Evolutionary conservation across 2,797 vertebrate species (phyloP), one percentile per base, ranked within the genome.

Genomic region (Benthosema pterotum): DNA sequence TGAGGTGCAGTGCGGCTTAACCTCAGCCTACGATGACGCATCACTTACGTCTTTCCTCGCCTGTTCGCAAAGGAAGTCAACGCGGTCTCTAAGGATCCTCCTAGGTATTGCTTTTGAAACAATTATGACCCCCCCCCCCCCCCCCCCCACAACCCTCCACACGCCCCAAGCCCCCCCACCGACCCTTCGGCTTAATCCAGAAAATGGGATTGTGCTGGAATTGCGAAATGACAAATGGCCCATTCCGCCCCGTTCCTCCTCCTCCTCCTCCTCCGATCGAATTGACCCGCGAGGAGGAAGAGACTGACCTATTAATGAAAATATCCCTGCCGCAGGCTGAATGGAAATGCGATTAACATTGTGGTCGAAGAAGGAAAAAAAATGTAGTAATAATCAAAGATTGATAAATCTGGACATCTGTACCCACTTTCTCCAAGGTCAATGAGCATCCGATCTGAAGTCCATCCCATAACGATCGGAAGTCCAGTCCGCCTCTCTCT

Each of bases 301-400:
- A 75, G 53, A 65, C 15, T 65, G 65, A 69, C 32, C 64, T 25
- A 3, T 69, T 68, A 65, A 77, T 80, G 60, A 74, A 61, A 83
- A 74, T 75, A 79, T 65, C 60, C 58, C 62, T 78, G 67, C n/a
- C n/a, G n/a, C n/a, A n/a, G 72, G 64, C 25, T 58, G 55, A 81
- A 80, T 58, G 77, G 66, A 79, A 82, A 78, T 68, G 69, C 64
- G 75, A 85, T 87, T 86, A 85, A 81, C 55, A 77, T 71, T 16
- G 22, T 9, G 32, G 7, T 6, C 7, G 74, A 83, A 83, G 67
- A 79, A 58, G 60, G 42, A 46, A 64, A 76, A 63, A 63, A 63
- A 4, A 12, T 28, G 71, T 60, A 65, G 77, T 56, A 75, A 78
- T 77, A 82, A 85, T 88, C 61, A 81, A 80, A 78, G 64, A 66